Conservation (phyloP, 2,888 invertebrate genomes). For the Camponotus fellah region DNA sequence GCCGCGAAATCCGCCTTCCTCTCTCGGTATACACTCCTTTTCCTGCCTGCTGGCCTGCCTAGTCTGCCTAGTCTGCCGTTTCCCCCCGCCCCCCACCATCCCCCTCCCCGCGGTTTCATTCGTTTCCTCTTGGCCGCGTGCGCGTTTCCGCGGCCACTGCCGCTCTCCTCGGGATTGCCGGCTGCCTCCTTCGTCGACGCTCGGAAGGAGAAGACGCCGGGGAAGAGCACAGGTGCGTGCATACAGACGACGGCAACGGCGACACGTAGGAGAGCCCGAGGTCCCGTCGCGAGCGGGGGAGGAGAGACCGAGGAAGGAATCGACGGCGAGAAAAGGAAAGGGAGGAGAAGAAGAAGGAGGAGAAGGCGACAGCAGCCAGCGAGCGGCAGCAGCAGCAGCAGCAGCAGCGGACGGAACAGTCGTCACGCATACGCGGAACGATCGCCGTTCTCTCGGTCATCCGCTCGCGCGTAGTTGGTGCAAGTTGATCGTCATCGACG, state of each 20-base stretch:
- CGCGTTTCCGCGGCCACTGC: slow-evolving; percentile 64
- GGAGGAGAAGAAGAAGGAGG: slow-evolving; percentile 17
- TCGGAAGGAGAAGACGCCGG: slow-evolving; percentile 25
- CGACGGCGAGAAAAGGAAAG: slow-evolving; percentile 21
- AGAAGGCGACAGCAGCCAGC: background rate
- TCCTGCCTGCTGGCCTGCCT: slow-evolving; percentile 41
- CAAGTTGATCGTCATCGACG: background rate
- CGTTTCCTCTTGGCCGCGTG: slow-evolving; percentile 67
- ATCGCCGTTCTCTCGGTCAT: background rate
- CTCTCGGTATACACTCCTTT: slow-evolving; percentile 10
- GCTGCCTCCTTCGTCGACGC: slow-evolving; percentile 29
- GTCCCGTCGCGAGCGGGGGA: background rate
- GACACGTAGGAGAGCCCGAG: slow-evolving; percentile 23
- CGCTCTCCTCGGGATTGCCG: slow-evolving; percentile 45
- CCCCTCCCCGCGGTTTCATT: slow-evolving; percentile 21
- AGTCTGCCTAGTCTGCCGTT: slow-evolving; percentile 16
- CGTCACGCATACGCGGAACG: background rate
- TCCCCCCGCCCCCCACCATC: background rate
- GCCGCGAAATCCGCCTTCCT: slow-evolving; percentile 7
- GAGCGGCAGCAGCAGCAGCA: background rate
- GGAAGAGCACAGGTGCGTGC: slow-evolving; percentile 70
- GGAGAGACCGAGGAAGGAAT: slow-evolving; percentile 33
- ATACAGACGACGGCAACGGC: slow-evolving; percentile 41
- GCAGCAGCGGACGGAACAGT: background rate
- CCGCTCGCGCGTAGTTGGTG: too few species aligned